Evolutionary conservation across 2,888 invertebrate species (phyloP), one percentile per base, ranked within the genome.

Genomic region (Furcula furcula): DNA sequence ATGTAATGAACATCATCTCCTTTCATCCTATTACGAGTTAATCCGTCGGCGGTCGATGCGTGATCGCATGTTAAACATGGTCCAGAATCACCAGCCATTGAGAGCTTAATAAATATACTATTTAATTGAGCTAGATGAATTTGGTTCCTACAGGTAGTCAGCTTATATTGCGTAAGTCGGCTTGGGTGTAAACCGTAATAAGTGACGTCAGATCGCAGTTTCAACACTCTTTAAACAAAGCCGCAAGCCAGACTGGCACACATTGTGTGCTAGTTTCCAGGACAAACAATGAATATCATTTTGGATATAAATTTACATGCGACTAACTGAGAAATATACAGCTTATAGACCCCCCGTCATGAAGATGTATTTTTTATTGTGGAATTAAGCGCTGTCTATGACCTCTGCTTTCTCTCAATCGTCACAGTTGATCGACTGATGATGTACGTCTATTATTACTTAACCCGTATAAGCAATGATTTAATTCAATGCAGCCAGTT

Each of bases 171-270:
- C 66, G 71, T 54, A 70, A 75, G 52, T 54, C 51, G 52, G 47
- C 40, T 55, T 40, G 38, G 47, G 46, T 56, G 54, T 59, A 53
- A 59, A 64, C 52, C 41, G 44, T 53, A 52, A 41, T 55, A 51
- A 36, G 51, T 78, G 82, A 81, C 77, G 79, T 83, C 81, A 78
- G 59, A 46, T 56, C 36, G 43, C 43, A 54, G 73, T 85, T 85
- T 76, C 85, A 69, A 76, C 81, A 85, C 58, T 62, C 58, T 56
- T 61, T 66, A 78, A 79, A 86, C 83, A 82, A 71, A 73, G 76
- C 64, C 64, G 46, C 63, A 58, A 61, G 47, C 62, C 56, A 58
- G 59, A 46, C 60, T 59, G 61, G 60, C 63, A 55, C 65, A 65
- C 60, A 64, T 64, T 65, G 66, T 76, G 79, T 62, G 68, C 85